Conservation (phyloP, 2,888 invertebrate genomes). For the Sericinus montela region DNA sequence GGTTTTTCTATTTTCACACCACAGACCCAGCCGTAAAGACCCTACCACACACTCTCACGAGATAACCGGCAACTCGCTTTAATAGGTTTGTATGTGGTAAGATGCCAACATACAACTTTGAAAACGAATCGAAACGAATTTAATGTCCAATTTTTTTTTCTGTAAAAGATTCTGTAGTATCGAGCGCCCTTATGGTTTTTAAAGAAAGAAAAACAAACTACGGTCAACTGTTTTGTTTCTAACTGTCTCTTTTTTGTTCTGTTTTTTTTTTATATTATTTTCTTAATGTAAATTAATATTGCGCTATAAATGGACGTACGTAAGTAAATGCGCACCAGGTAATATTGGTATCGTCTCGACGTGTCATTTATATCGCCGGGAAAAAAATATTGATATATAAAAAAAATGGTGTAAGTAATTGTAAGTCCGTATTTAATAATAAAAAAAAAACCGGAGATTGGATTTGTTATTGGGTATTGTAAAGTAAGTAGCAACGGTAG, state of each 20-base stretch:
- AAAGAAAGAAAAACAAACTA: no score
- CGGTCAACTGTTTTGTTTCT: conserved; percentile 12
- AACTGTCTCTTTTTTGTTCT: not conserved
- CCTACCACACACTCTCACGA: conserved; percentile 43
- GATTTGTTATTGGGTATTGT: conserved; percentile 7
- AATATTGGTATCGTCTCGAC: conserved; percentile 30
- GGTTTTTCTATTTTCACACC: conserved; percentile 64
- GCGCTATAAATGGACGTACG: conserved; percentile 40
- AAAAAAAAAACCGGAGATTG: conserved; percentile 3
- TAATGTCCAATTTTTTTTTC: not conserved
- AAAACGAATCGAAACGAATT: not conserved
- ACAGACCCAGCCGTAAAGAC: conserved; percentile 68
- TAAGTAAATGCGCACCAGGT: conserved; percentile 66
- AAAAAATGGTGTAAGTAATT: conserved; percentile 17
- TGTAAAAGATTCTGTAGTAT: conserved; percentile 3
- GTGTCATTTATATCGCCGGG: conserved; percentile 16
- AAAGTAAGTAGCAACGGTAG: conserved; percentile 44
- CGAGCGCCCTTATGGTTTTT: conserved; percentile 2
- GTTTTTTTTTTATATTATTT: conserved; percentile 16
- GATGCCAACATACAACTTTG: conserved; percentile 70
- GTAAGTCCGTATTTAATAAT: conserved; percentile 3
- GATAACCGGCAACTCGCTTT: conserved; percentile 39
- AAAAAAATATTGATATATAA: conserved; percentile 11
- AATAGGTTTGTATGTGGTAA: conserved; percentile 79
- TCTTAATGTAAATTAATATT: conserved; percentile 15